Evolutionary conservation across 2,113 vertebrate species (phyloP), one percentile per base, ranked within the genome.

Genomic region (Aptenodytes forsteri): DNA sequence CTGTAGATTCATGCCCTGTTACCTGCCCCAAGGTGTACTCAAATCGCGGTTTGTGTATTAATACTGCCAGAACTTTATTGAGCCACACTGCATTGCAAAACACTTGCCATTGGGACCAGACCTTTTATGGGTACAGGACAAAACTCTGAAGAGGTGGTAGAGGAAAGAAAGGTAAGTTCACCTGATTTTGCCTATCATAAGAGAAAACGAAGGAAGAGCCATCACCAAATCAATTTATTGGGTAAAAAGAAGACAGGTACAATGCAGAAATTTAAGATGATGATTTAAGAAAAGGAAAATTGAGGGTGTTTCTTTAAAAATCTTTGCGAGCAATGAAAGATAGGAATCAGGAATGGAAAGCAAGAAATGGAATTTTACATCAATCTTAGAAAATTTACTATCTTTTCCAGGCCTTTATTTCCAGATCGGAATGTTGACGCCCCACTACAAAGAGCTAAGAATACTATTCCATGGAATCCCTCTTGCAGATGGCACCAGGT

Each of bases 401-500:
- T 47, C 16, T 96, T 89, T 46, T 98, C 58, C 62, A 98, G 11
- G 30, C 96, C 97, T 49, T 58, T 88, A 27, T 11, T 30, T 61
- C 98, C 98, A 26, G 98, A 97, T 11, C 44, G 87, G 92, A 99
- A 98, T 38, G 58, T 52, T 22, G 98, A 1, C 50, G 30, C 9
- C 13, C 61, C 38, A 16, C 80, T 91, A 30, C 71, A 92, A 27
- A 93, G 23, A 4, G 98, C 96, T 27, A 94, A 88, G 13, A 98
- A 29, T 29, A 98, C n/a, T 18, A 25, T 76, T 12, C 98, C 98
- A 23, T 99, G 99, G 89, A 99, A 99, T 42, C 98, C 98, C 36
- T 99, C 97, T n/a, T 96, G 55, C 50, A 98, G 52, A 7, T 99
- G 98, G 64, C 97, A 95, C 98, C 98, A 99, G 22, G 95, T 98